A percentile compares a stretch with the other conserved stretches of the same genome.
Conservation (phyloP, 2,113 vertebrate genomes). For the Chauna torquata region DNA sequence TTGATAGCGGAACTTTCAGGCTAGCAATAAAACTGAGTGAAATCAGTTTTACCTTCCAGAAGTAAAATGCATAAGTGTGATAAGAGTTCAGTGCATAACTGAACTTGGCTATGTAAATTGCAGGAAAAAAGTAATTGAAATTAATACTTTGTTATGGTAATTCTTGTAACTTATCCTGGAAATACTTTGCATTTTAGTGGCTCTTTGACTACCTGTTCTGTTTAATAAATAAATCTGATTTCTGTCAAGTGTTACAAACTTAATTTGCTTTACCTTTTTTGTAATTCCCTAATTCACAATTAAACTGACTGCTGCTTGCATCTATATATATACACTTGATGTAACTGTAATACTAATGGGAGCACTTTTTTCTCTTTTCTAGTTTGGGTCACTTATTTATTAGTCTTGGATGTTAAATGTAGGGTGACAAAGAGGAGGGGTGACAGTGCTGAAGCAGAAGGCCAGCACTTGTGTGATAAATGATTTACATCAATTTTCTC, state of each 20-base stretch:
- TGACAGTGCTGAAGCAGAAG: not conserved
- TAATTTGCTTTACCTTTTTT: not conserved
- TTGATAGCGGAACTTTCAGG: not conserved
- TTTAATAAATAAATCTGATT: not conserved
- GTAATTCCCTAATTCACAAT: not conserved
- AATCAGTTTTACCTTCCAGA: not conserved
- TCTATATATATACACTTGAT: fast-evolving
- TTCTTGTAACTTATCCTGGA: constrained; percentile 2
- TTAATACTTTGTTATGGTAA: not conserved
- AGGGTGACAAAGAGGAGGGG: not conserved
- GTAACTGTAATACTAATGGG: not conserved
- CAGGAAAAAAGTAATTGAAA: not conserved
- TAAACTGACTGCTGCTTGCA: not conserved
- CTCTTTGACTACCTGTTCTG: constrained; percentile 19
- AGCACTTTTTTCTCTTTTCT: not conserved
- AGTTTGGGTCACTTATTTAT: not conserved
- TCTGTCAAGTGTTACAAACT: not conserved
- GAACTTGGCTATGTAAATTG: not conserved
- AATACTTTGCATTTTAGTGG: constrained; percentile 5
- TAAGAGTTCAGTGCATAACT: too few species aligned
- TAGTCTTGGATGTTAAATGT: not conserved
- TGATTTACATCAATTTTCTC: not conserved
- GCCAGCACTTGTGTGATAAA: not conserved
- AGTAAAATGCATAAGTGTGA: not conserved
- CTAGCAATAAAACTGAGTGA: not conserved